phyloP scores from a whole-genome alignment of 2,888 invertebrate genomes.

The Anodontia alba region DNA sequence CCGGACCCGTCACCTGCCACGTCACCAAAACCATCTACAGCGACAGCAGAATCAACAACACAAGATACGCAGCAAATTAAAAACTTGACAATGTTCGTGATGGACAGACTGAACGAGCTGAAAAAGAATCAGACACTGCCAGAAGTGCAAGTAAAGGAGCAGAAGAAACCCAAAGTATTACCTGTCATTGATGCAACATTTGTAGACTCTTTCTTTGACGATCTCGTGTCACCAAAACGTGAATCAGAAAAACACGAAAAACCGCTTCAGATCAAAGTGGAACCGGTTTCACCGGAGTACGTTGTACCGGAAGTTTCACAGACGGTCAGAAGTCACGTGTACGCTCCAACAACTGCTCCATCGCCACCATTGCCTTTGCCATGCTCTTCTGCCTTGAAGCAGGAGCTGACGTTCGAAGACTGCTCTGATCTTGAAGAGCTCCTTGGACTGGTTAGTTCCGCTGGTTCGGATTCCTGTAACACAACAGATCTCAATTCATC shows the following conservation, averaged over 20 bases:
- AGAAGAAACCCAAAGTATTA: constrained; percentile 61
- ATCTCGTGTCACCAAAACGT: constrained; percentile 47
- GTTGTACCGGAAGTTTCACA: background rate
- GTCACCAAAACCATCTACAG: constrained; percentile 70
- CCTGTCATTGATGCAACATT: constrained; percentile 72
- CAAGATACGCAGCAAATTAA: constrained; percentile 68
- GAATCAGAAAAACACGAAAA: background rate
- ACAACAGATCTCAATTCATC: constrained; percentile 30
- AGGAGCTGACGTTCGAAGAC: constrained; percentile 52
- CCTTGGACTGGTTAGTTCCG: constrained; percentile 57
- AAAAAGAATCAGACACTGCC: constrained; percentile 36
- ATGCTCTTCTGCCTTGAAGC: constrained; percentile 25
- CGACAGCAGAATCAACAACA: constrained; percentile 18
- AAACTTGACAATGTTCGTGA: constrained; percentile 63
- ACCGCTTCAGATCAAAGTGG: constrained; percentile 46
- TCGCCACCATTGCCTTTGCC: background rate
- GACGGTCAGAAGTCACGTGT: background rate
- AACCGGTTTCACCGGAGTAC: constrained; percentile 53
- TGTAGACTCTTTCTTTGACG: constrained; percentile 75
- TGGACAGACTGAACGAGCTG: constrained; percentile 49
- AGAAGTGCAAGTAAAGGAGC: constrained; percentile 46
- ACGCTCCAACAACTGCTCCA: constrained; percentile 14
- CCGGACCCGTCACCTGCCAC: constrained; percentile 80
- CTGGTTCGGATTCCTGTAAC: constrained; percentile 28
- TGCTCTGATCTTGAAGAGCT: constrained; percentile 70